Evolutionary conservation across 1,140 invertebrate genomes (phyloP).

Genomic region (Eupeodes corollae): DNA sequence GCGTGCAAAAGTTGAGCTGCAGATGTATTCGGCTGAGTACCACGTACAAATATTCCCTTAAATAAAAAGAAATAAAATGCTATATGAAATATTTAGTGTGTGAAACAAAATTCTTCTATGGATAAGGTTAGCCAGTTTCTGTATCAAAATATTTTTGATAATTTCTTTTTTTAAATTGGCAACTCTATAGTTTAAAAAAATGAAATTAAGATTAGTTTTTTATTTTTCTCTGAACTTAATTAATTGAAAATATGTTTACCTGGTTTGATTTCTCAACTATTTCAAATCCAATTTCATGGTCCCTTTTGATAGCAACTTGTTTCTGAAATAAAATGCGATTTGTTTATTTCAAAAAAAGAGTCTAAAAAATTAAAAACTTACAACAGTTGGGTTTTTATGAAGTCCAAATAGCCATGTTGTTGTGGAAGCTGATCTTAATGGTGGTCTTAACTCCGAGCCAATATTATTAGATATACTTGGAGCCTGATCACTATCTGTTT

Average conservation of each 20-base stretch:
- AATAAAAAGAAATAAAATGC: slow-evolving; percentile 5
- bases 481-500: slow-evolving; percentile 13
- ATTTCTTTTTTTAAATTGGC: too few relatives aligned
- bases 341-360: too few relatives aligned
- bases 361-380: slow-evolving; percentile 15
- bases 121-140: too few relatives aligned
- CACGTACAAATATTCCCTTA: slow-evolving; percentile 46
- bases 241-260: slow-evolving; percentile 11
- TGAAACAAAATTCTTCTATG: too few relatives aligned
- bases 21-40: slow-evolving; percentile 42
- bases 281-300: slow-evolving; percentile 23
- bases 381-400: slow-evolving; percentile 48
- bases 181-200: too few relatives aligned
- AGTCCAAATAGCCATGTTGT: slow-evolving; percentile 47
- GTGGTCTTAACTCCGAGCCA: slow-evolving; percentile 13
- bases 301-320: slow-evolving; percentile 29
- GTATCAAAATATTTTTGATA: too few relatives aligned
- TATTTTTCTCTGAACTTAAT: too few relatives aligned
- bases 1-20: slow-evolving; percentile 43
- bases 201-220: too few relatives aligned
- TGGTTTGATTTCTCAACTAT: slow-evolving; percentile 26
- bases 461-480: slow-evolving; percentile 21
- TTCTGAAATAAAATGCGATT: slow-evolving; percentile 10
- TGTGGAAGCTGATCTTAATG: too few relatives aligned
- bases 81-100: too few relatives aligned